Evolutionary conservation across 2,888 invertebrate genomes (phyloP), one percentile per base, ranked within the genome.

Genomic region (Yponomeuta malinellus): DNA sequence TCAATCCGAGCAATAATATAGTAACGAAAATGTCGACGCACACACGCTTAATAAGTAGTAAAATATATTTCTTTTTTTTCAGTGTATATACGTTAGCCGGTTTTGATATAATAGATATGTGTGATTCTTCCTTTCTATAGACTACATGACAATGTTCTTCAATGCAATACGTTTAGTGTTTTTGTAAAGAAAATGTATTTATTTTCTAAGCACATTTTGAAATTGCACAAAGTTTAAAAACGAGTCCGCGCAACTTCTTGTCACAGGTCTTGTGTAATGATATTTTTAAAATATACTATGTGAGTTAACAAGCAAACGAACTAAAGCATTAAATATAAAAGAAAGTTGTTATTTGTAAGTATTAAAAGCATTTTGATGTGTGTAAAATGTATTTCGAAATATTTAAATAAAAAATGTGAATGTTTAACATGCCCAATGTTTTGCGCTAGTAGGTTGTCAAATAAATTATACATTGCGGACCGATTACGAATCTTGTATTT

Each of bases 321-420:
- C 8, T 43, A 43, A 43, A 43, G 43, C 43, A 59, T 15, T 59
- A 15, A 59, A 15, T 2, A 15, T 43, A 15, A 59, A 59, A 59
- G 3, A 59, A 59, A 59, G 52, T 15, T 59, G 52, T 59, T 15
- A 59, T 43, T 59, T 59, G 15, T 59, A 59, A 59, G 52, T 59
- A 59, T 59, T 59, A 59, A 59, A 59, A 59, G 52, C 52, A 59
- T 59, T 12, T 59, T 59, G 52, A 59, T 59, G 52, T 59, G 52
- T 59, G 52, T 59, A 59, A 59, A 59, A 15, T 59, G 52, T 59
- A 59, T 59, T 59, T 59, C 15, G 52, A 59, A 59, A 59, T 59
- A 59, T 59, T 59, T 12, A 59, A 59, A 59, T 15, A 15, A 59
- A 59, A 59, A 59, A 59, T 59, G 52, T 59, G 52, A 15, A 59